These are phyloP conservation scores for Poeciliopsis prolifica DNA, from an alignment of 2,113 vertebrate genomes.

Conservation along the genomic window DNA sequence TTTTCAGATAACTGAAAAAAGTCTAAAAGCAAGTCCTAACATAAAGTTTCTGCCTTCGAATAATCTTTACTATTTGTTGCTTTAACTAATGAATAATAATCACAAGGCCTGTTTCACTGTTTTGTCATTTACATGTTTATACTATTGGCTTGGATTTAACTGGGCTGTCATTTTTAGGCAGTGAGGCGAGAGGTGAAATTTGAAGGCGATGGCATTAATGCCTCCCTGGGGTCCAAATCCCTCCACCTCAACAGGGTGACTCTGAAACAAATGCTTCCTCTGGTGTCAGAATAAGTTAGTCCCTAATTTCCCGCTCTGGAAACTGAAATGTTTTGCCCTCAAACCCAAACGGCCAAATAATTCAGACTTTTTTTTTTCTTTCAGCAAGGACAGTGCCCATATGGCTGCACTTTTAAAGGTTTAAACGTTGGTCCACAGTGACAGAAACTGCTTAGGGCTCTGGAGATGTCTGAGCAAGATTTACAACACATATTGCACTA, in stretches of 20 bases:
- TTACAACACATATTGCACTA: neutral
- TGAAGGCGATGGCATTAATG: slow-evolving; percentile 44
- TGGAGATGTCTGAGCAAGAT: slow-evolving; percentile 11
- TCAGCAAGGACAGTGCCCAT: slow-evolving; percentile 36
- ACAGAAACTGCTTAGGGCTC: slow-evolving; percentile 29
- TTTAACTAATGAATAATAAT: neutral
- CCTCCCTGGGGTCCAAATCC: slow-evolving; percentile 23
- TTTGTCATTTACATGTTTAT: neutral
- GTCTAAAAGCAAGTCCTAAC: slow-evolving; percentile 30
- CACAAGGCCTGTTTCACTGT: neutral
- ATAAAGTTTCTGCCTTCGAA: slow-evolving; percentile 18
- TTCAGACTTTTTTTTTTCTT: slow-evolving; percentile 14
- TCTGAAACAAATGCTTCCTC: slow-evolving; percentile 28
- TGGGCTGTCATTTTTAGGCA: slow-evolving; percentile 5
- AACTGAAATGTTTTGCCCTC: slow-evolving; percentile 52
- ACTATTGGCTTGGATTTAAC: slow-evolving; percentile 1
- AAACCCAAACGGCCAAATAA: slow-evolving; percentile 46
- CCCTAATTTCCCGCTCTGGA: slow-evolving; percentile 9
- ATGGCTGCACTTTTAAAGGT: slow-evolving; percentile 25
- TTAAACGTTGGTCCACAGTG: slow-evolving; percentile 28
- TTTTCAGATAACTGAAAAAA: slow-evolving; percentile 15
- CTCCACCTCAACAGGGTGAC: slow-evolving; percentile 19
- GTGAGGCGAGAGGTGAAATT: slow-evolving; percentile 50
- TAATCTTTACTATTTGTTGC: neutral
- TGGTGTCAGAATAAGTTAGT: slow-evolving; percentile 62